A percentile compares a stretch with the other conserved stretches of the same genome.
Evolutionary conservation across 2,113 vertebrate species (phyloP).

Genomic region (Hepsetus odoe): DNA sequence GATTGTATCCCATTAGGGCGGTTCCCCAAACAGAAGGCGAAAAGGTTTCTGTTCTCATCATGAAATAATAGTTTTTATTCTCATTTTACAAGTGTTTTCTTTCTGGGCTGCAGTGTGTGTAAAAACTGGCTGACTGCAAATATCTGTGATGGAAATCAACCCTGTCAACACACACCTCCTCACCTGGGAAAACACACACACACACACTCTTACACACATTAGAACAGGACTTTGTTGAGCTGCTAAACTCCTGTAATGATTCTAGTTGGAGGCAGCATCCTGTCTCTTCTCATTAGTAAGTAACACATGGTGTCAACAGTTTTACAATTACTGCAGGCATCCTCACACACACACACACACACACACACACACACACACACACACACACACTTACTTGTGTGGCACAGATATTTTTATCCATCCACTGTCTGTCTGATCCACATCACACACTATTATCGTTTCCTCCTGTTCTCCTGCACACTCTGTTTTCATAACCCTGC

Average conservation of each 20-base stretch:
- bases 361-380: too few relatives aligned
- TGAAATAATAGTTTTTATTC: too few relatives aligned
- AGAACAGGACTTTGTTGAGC: not conserved
- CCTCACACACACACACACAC: not conserved
- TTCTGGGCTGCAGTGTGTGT: too few relatives aligned
- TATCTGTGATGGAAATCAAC: slow-evolving; percentile 1
- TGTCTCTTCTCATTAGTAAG: slow-evolving; percentile 35
- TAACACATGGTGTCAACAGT: slow-evolving; percentile 38
- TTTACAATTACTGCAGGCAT: slow-evolving; percentile 15
- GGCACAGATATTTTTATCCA: slow-evolving; percentile 1
- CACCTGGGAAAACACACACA: slow-evolving; percentile 22
- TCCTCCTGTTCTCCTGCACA: not conserved
- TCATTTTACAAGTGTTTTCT: too few relatives aligned
- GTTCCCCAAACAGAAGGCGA: too few relatives aligned
- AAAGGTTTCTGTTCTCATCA: too few relatives aligned
- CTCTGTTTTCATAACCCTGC: not conserved
- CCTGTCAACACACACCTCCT: slow-evolving; percentile 24
- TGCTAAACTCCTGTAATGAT: slow-evolving; percentile 20
- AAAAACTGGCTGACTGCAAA: not conserved
- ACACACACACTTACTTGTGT: not conserved
- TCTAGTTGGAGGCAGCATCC: slow-evolving; percentile 23
- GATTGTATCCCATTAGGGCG: too few relatives aligned
- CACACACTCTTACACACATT: slow-evolving; percentile 21
- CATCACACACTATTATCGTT: not conserved
- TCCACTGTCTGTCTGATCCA: slow-evolving; percentile 18